A percentile compares a stretch with the other conserved stretches of the same genome.
phyloP scores from a whole-genome alignment of 2,888 invertebrate genomes.

The Melipona bicolor region DNA sequence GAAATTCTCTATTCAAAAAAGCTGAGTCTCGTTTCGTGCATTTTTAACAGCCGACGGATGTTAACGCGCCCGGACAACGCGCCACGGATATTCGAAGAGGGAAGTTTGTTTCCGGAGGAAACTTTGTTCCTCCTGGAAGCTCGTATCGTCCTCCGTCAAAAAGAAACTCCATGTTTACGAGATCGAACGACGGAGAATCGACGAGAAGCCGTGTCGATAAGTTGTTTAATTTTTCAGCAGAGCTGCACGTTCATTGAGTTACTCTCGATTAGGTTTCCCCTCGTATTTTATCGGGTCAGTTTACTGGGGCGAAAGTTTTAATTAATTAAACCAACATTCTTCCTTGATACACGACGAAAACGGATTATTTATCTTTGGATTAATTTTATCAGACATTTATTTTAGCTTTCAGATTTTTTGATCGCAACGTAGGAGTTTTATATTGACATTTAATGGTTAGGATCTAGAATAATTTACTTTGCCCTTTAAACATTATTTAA shows the following conservation, averaged over 20 bases:
- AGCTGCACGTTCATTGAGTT: not conserved
- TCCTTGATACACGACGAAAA: not conserved
- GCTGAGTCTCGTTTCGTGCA: not conserved
- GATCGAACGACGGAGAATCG: not conserved
- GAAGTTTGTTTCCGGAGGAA: not conserved
- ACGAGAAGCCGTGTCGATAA: not conserved
- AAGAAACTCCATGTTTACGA: not conserved
- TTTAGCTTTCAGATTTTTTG: too few species aligned
- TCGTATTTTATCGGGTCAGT: not conserved
- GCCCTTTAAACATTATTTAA: too few species aligned
- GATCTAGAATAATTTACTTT: too few species aligned
- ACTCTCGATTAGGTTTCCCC: not conserved
- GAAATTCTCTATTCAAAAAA: not conserved
- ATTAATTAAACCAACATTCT: not conserved
- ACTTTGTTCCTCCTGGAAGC: not conserved
- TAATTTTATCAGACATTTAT: too few species aligned
- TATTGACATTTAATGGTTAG: too few species aligned
- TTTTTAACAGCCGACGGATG: not conserved
- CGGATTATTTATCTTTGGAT: too few species aligned
- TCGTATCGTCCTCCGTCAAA: not conserved
- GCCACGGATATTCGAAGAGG: not conserved
- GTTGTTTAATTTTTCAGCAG: slow-evolving; percentile 2
- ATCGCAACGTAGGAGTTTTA: too few species aligned
- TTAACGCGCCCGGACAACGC: not conserved
- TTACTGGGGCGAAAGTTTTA: not conserved